Base-by-base conservation (phyloP, 1,140 invertebrate genomes). In the Chironomus striatipennis region DNA sequence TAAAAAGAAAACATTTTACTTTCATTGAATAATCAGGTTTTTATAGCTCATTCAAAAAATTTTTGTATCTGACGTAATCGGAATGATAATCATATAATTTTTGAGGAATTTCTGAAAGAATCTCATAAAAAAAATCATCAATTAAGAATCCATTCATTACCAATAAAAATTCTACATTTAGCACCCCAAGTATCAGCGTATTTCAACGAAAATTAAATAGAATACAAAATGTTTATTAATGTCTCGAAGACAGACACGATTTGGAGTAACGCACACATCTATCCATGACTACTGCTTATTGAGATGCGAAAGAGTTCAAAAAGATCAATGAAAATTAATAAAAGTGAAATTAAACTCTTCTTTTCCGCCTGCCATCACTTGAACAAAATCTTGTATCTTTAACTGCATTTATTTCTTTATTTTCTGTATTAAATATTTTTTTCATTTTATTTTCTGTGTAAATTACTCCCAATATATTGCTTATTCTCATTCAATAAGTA, bases 291-390 rank as follows among this genome's bases (percentile, higher is more conserved):
- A 57, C 0, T 57, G 47, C n/a, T n/a, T 57, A 15, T 57, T n/a
- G 12, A 57, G 47, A 57, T 57, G 47, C n/a, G 47, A 70, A 70
- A 18, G 65, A 70, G 65, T 20, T 70, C 65, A 70, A 70, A 20
- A 17, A 70, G 65, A 70, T 70, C 65, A 70, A 70, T 70, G 18
- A 21, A 21, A 70, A 70, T 70, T 70, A 70, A 70, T 70, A 70
- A 70, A 70, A 70, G 65, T 70, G 65, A 70, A 70, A 70, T 70
- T 70, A 17, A 70, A 70, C 65, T 20, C 65, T 70, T 70, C 24
- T 70, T 70, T 70, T 70, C 47, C 47, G 47, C 17, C 20, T 21
- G 65, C n/a, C 20, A 70, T 70, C 65, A 7, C 17, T 70, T 21
- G 20, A 70, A 34, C 24, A 34, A 57, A n/a, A 12, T 47, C 43